Conservation (phyloP, 1,140 invertebrate genomes). For the Drosophila sp. region DNA sequence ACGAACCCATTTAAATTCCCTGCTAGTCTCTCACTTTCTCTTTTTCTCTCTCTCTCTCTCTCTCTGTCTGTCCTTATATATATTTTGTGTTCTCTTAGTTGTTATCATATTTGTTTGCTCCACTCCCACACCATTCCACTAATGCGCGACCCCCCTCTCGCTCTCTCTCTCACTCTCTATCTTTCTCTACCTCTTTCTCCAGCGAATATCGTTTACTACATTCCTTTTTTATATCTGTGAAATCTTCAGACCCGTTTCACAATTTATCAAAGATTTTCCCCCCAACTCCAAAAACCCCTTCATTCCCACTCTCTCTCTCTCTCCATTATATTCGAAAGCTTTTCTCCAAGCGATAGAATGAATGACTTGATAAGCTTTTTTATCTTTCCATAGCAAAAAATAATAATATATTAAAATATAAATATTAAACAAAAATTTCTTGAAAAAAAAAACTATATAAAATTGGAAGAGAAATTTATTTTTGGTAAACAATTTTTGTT, state of each 20-base stretch:
- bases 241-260: not conserved
- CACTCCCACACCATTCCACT: not conserved
- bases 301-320: conserved; percentile 20
- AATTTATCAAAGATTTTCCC: not conserved
- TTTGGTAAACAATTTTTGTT: conserved; percentile 74
- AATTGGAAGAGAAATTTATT: conserved; percentile 48
- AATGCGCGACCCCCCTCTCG: not conserved
- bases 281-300: not conserved
- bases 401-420: conserved; percentile 15
- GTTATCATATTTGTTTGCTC: not conserved
- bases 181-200: conserved; percentile 35
- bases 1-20: conserved; percentile 9
- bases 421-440: conserved; percentile 56
- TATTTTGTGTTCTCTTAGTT: conserved; percentile 1
- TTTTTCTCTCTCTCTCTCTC: not conserved
- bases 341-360: conserved; percentile 42
- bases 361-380: conserved; percentile 59
- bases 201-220: conserved; percentile 33
- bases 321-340: conserved; percentile 36
- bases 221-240: conserved; percentile 13
- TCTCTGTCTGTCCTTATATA: not conserved
- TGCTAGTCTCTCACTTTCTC: not conserved
- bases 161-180: conserved; percentile 36
- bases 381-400: conserved; percentile 52
- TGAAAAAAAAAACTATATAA: not conserved